Evolutionary conservation across 2,888 invertebrate species (phyloP), one percentile per base, ranked within the genome.

Genomic region (Polydrusus cervinus): DNA sequence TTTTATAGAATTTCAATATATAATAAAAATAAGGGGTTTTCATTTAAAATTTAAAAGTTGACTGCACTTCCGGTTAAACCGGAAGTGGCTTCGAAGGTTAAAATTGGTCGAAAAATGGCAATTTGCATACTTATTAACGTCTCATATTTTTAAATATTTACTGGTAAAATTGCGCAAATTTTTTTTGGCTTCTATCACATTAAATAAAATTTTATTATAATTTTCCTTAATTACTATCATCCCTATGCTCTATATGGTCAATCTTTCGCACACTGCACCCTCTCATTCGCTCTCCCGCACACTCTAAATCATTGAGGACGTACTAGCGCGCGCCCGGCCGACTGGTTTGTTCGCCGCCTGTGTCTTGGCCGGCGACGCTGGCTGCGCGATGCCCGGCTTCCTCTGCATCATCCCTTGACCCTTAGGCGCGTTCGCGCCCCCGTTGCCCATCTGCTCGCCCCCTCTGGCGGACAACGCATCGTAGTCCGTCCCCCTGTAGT

Each of bases 401-500:
- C 87, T 86, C 81, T 87, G 87, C 83, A 85, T 84, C 85, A 84
- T 87, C 86, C 87, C 87, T 79, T 84, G 84, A 78, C 89, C 88
- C 79, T 91, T 88, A 71, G 90, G 91, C 66, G 90, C 90, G 79
- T 89, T 89, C 76, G 89, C 88, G 79, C 93, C 92, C 82, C 94
- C 94, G 85, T 92, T 92, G 82, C 96, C 96, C 93, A 97, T 93
- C 70, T 92, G 90, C 86, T 95, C 94, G 83, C 96, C 96, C 84
- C 94, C 95, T 82, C 98, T 92, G 85, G 94, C 94, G 80, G 91
- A 92, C 85, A 95, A 88, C 74, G 99, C 94, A 89, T 98, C 96
- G 89, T 99, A 99, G 80, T 97, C 96, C 85, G 92, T 91, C 86
- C 97, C 97, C 88, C 95, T 94, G 90, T 97, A 98, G 91, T 99